phyloP scores from a whole-genome alignment of 2,888 invertebrate genomes.

The Suillia variegata region DNA sequence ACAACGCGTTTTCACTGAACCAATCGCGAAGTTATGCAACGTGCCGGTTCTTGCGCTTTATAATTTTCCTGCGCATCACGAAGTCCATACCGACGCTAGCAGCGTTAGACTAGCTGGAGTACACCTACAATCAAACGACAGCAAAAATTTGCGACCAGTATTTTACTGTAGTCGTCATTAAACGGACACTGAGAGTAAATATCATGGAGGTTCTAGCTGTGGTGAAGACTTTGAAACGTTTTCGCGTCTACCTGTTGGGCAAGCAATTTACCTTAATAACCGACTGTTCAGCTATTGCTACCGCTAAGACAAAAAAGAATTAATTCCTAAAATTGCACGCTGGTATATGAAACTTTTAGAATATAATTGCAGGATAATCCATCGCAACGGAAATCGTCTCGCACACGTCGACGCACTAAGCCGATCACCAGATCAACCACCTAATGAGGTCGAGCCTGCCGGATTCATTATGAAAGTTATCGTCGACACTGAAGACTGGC shows the following conservation, averaged over 20 bases:
- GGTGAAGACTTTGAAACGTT: constrained; percentile 46
- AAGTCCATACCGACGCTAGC: constrained; percentile 19
- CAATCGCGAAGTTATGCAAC: constrained; percentile 7
- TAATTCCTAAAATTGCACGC: neutral
- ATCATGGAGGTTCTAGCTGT: constrained; percentile 47
- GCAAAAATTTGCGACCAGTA: constrained; percentile 20
- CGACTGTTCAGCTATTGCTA: constrained; percentile 20
- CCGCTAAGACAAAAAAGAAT: neutral
- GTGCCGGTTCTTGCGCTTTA: neutral
- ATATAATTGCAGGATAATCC: too few species aligned
- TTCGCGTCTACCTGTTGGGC: constrained; percentile 47
- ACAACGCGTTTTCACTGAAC: constrained; percentile 14
- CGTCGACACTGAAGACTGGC: too few species aligned
- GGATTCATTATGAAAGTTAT: too few species aligned
- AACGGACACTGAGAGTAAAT: constrained; percentile 25
- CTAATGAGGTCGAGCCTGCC: too few species aligned
- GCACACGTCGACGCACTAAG: too few species aligned
- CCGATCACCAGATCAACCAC: too few species aligned
- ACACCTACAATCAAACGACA: constrained; percentile 13
- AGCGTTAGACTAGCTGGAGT: constrained; percentile 15
- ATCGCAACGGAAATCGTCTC: too few species aligned
- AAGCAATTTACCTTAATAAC: constrained; percentile 24
- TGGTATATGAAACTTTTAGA: too few species aligned
- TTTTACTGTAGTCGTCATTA: constrained; percentile 26
- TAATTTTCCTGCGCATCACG: neutral